Evolutionary conservation across 2,888 invertebrate species (phyloP), one percentile per base, ranked within the genome.

Genomic region (Stenichneumon culpator): DNA sequence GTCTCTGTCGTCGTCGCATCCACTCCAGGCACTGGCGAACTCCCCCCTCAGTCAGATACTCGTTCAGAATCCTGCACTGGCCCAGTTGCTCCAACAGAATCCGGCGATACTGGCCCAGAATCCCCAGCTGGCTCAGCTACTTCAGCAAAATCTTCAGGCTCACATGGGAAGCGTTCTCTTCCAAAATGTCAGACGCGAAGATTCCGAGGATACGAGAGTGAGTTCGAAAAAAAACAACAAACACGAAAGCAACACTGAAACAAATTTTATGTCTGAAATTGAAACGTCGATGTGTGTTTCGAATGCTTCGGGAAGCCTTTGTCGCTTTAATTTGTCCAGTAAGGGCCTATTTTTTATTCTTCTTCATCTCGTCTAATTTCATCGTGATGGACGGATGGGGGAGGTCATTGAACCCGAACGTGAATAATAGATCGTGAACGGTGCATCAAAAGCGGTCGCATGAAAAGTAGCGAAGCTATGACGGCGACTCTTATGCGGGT

Each of bases 91-190:
- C 25, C 94, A 94, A 78, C 93, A 93, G 74, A 93, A 93, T 83
- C 94, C 94, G 0, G 89, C 93, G 73, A 93, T 93, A 63, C 86
- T 93, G 50, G 88, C 93, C 39, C 93, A 93, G 79, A 93, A 93
- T 87, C 93, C 93, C 0, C 93, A 93, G 68, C 82, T 94, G 73
- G 93, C 93, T 6, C 94, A 93, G 83, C 88, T 94, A 63, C 84
- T 93, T n/a, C 94, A 93, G 79, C 93, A 94, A 87, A 93, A 93
- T 89, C 90, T 93, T 67, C 93, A 93, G 83, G 93, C 92, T 47
- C 93, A 93, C 82, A 93, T 93, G 93, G 93, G 93, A 80, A 91
- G 89, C 83, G 92, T 92, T 14, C 88, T 93, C 11, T 92, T 92
- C 77, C 91, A 92, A 57, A 87, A 89, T 19, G 88, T 90, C 9